phyloP scores from a whole-genome alignment of 1,140 invertebrate species.

The Triops cancriformis region DNA sequence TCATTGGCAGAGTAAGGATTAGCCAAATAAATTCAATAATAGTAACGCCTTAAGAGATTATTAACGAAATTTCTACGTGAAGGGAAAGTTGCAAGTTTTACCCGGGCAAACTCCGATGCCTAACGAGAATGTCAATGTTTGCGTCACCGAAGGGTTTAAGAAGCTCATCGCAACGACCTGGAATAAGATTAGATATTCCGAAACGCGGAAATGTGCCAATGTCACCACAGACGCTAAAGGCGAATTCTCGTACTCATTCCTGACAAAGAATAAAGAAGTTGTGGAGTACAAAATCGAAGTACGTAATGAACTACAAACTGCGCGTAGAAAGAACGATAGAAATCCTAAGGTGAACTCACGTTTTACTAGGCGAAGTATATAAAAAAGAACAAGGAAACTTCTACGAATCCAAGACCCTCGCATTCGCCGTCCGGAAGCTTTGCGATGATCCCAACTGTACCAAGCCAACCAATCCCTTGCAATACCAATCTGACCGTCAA shows the following conservation, averaged over 20 bases:
- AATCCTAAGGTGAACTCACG: too few species aligned
- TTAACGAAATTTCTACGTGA: neutral
- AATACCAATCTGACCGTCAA: neutral
- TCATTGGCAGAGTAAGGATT: conserved; percentile 48
- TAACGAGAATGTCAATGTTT: conserved; percentile 35
- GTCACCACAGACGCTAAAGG: conserved; percentile 35
- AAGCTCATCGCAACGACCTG: conserved; percentile 19
- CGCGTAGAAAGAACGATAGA: too few species aligned
- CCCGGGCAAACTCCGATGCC: conserved; percentile 36
- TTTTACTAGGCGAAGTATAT: neutral
- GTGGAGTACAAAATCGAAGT: conserved; percentile 29
- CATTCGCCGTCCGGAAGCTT: conserved; percentile 34
- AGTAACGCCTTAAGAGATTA: neutral
- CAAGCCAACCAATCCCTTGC: conserved; percentile 8
- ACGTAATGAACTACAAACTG: neutral
- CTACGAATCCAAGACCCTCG: conserved; percentile 36
- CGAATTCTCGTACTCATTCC: conserved; percentile 29
- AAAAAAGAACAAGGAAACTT: neutral
- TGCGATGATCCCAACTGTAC: neutral
- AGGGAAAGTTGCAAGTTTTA: neutral
- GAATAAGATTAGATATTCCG: neutral
- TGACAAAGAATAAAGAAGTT: conserved; percentile 27
- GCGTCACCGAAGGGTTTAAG: conserved; percentile 28
- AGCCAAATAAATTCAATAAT: neutral
- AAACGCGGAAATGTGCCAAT: neutral